Evolutionary conservation across 2,888 invertebrate species (phyloP), one percentile per base, ranked within the genome.

Genomic region (Exephanes ischioxanthus): DNA sequence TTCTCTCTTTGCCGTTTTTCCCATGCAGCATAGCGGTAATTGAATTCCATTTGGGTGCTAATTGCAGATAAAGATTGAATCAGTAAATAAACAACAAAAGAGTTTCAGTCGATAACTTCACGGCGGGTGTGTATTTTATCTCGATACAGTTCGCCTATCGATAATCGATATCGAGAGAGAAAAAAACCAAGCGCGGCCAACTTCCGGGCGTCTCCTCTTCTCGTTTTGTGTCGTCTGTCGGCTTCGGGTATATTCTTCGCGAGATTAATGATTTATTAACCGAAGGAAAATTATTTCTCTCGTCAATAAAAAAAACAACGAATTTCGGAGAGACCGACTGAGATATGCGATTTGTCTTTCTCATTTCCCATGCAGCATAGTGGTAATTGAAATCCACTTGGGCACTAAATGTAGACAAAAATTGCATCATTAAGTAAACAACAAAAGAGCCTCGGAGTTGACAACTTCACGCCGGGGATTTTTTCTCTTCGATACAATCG

Each of bases 201-300:
- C 19, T 66, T 76, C 75, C 5, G 14, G 2, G 7, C 11, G n/a
- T 22, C n/a, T 66, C 63, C 19, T 26, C 45, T 37, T 51, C 7
- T 75, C 55, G 37, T 68, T 58, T 68, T 48, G 76, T 66, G 58
- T 77, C 77, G 72, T 58, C 77, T 58, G 72, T 78, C 77, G 72
- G 82, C 77, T 55, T 77, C 19, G 16, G n/a, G 48, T 11, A 55
- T 73, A 33, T 63, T 33, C 6, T 55, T n/a, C 58, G 45, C 51
- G 41, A n/a, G 45, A 67, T 55, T 41, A 2, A 19, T 51, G 22
- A 3, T 61, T 41, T 48, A 22, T 81, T 61, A 30, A 30, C n/a
- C 16, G 45, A 16, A 14, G 1, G 45, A 48, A 3, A 14, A 16
- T 48, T 14, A 48, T 48, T 48, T 48, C 45, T 48, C 4, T 48